Percentiles rank a stretch among this genome's conserved stretches.
Conservation (phyloP, 2,797 vertebrate species). For the Danio jaintianensis region DNA sequence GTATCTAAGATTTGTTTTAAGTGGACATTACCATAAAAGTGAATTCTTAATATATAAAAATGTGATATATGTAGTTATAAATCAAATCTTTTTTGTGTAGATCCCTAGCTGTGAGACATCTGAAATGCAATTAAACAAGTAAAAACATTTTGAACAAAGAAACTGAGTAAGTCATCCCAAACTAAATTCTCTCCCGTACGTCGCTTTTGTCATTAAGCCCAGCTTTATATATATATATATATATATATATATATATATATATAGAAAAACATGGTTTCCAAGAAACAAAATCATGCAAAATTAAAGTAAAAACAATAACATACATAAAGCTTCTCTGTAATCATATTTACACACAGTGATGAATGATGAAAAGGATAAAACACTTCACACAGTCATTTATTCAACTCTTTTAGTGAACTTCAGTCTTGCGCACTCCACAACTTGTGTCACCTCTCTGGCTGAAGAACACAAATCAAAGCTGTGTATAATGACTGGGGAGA, state of each 20-base stretch:
- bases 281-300: conserved; percentile 15
- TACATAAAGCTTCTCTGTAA: conserved; percentile 8
- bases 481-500: conserved; percentile 50
- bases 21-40: background rate
- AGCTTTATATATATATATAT: background rate
- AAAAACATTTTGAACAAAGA: background rate
- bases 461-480: conserved; percentile 54
- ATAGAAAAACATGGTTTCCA: conserved; percentile 9
- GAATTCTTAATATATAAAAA: background rate
- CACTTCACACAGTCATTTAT: conserved; percentile 5
- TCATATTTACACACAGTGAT: conserved; percentile 14
- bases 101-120: background rate
- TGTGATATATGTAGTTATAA: background rate
- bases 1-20: background rate
- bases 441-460: conserved; percentile 27
- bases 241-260: too few species aligned
- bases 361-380: conserved; percentile 20
- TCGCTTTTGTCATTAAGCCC: background rate
- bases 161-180: background rate
- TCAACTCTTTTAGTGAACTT: conserved; percentile 46
- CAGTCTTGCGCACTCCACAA: conserved; percentile 25
- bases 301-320: conserved; percentile 15
- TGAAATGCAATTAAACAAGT: background rate
- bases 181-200: background rate
- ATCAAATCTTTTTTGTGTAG: too few species aligned